Evolutionary conservation across 30 jellyfish, hydroid and myxozoan genomes (phyloP).

Genomic region (Chironex yamaguchii): DNA sequence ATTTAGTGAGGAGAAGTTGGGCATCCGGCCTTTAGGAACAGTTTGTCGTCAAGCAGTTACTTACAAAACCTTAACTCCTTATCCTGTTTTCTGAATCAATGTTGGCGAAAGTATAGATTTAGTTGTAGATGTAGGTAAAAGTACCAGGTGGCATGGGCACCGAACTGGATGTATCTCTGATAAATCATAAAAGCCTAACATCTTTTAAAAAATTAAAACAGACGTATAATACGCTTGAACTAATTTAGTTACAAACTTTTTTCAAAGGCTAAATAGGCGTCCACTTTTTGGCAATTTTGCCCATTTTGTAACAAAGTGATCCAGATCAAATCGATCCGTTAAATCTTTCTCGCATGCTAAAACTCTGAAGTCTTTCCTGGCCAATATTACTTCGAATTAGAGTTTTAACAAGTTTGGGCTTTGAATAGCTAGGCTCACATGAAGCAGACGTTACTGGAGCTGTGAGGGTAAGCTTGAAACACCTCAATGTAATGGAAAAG

Average conservation of each 20-base stretch:
- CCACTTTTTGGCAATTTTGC: constrained; percentile 47
- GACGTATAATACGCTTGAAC: neutral
- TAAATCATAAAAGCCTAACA: constrained; percentile 1
- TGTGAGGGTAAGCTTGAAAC: constrained; percentile 3
- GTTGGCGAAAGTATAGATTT: too few relatives aligned
- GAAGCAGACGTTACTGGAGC: constrained; percentile 40
- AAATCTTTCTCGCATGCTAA: constrained; percentile 39
- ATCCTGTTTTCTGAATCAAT: too few relatives aligned
- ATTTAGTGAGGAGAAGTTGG: too few relatives aligned
- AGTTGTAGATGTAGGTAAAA: too few relatives aligned
- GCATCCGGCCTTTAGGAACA: too few relatives aligned
- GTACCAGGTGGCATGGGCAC: constrained; percentile 16
- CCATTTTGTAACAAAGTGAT: constrained; percentile 42
- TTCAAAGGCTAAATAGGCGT: constrained; percentile 36
- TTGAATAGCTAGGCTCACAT: constrained; percentile 35
- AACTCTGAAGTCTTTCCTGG: constrained; percentile 40
- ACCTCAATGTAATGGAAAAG: constrained; percentile 16
- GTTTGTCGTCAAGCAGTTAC: too few relatives aligned
- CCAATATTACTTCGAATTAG: constrained; percentile 25
- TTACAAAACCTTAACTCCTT: too few relatives aligned
- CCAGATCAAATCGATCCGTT: constrained; percentile 37
- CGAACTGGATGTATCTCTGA: constrained; percentile 26
- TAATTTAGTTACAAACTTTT: too few relatives aligned
- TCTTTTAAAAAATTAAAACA: neutral
- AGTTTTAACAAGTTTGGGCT: constrained; percentile 27